phyloP scores from a whole-genome alignment of 2,888 invertebrate genomes.

The Eudemis profundana region DNA sequence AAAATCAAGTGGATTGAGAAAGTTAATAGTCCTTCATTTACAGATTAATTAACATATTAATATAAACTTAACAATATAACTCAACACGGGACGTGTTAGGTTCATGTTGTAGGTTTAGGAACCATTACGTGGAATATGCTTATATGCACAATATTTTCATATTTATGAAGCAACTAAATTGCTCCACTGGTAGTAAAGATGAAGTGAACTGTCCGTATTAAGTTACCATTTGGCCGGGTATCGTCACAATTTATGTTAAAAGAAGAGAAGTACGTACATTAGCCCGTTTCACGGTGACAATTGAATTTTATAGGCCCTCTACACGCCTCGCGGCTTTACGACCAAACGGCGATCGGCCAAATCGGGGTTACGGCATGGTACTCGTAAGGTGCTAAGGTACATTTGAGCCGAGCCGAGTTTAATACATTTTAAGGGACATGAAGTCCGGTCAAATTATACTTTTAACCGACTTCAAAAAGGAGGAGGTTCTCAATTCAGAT shows the following conservation, averaged over 20 bases:
- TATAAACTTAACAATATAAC: no score
- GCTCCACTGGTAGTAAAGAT: neutral
- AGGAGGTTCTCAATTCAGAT: no score
- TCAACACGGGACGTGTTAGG: no score
- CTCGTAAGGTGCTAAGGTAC: constrained; percentile 9
- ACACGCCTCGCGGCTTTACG: constrained; percentile 73
- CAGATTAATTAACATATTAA: no score
- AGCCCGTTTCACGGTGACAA: constrained; percentile 59
- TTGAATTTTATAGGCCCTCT: constrained; percentile 78
- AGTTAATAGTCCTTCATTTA: no score
- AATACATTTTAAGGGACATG: constrained; percentile 28
- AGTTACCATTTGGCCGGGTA: constrained; percentile 35
- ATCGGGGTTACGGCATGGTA: constrained; percentile 58
- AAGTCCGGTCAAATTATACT: neutral
- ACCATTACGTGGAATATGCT: no score
- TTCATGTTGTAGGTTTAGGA: no score
- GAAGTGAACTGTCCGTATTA: constrained; percentile 21
- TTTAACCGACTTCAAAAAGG: no score
- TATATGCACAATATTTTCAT: no score
- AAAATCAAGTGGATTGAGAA: no score
- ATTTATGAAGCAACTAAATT: neutral
- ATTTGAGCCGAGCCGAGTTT: constrained; percentile 32
- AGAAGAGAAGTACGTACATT: constrained; percentile 49
- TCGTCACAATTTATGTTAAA: constrained; percentile 51
- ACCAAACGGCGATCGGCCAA: constrained; percentile 66